These are phyloP conservation scores for Crotalus helleri DNA, from an alignment of 2,113 vertebrate species.

Conservation along the genomic window DNA sequence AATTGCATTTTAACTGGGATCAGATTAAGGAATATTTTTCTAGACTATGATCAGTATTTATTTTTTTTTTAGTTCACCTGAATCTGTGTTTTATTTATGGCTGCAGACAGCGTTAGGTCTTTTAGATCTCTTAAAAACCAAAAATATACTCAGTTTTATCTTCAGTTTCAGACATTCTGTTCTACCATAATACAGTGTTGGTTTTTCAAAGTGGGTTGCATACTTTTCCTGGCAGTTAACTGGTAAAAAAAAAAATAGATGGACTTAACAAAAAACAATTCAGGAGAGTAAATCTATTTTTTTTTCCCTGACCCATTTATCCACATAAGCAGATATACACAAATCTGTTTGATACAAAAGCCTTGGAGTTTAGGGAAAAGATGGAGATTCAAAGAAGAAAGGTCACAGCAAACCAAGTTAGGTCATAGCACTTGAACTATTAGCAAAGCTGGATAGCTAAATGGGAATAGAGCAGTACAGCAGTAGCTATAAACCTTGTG, in stretches of 20 bases:
- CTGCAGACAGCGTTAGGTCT: neutral
- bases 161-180: neutral
- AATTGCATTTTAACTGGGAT: neutral
- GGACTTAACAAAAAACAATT: neutral
- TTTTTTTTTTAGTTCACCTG: neutral
- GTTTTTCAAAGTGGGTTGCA: neutral
- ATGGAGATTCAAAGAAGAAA: neutral
- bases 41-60: neutral
- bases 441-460: neutral
- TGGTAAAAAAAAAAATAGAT: neutral
- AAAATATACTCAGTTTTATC: neutral
- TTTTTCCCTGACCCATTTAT: neutral
- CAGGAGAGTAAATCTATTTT: neutral
- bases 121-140: neutral
- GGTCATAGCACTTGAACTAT: neutral
- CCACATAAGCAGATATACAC: neutral
- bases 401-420: neutral
- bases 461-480: fast-evolving
- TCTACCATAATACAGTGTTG: neutral
- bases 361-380: neutral
- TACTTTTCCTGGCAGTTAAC: neutral
- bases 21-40: neutral
- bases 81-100: neutral
- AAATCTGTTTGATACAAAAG: neutral
- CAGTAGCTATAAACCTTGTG: neutral